Evolutionary conservation across 2,113 vertebrate genomes (phyloP), one percentile per base, ranked within the genome.

Genomic region (Anarrhichthys ocellatus): DNA sequence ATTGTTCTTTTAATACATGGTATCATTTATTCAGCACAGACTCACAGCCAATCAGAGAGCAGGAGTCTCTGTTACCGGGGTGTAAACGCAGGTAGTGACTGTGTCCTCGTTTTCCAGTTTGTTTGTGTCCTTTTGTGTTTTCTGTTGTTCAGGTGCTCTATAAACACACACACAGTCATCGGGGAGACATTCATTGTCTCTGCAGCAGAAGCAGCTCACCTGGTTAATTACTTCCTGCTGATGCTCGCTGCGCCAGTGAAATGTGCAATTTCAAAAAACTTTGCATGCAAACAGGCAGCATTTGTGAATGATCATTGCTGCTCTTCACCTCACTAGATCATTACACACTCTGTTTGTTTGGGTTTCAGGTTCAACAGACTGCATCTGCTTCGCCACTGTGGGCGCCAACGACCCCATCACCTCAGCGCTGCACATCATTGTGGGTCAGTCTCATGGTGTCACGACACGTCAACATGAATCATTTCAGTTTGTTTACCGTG

Each of bases 351-450:
- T 68, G 10, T 42, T 17, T 29, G 2, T 76, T 3, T 71, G 10
- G 32, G 27, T 85, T 93, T 74, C 92, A 99, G 98, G 98, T 74
- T 99, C 98, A 3, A 99, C 98, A 6, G 98, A 99, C 83, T 99
- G 98, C 1, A 93, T 99, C 91, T 99, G 98, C 85, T 99, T 97
- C 58, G 96, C 97, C 5, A 99, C 98, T 0, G 95, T 98, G 15
- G 98, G 98, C 80, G 92, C 95, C 38, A 97, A 96, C 38, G 98
- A 99, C 85, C 97, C 96, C 0, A 96, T 98, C 66, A 99, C 98
- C 17, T 99, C 98, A 0, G 97, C 98, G 0, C 89, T 99, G 82
- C 98, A 99, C 94, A 97, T 99, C 82, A 94, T 99, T 11, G 67
- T 99, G 42, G 98, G 98, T 99, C 86, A 80, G 77, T 86, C 34